Base-by-base conservation (phyloP, 2,113 vertebrate genomes). In the Psittacara wagleri region DNA sequence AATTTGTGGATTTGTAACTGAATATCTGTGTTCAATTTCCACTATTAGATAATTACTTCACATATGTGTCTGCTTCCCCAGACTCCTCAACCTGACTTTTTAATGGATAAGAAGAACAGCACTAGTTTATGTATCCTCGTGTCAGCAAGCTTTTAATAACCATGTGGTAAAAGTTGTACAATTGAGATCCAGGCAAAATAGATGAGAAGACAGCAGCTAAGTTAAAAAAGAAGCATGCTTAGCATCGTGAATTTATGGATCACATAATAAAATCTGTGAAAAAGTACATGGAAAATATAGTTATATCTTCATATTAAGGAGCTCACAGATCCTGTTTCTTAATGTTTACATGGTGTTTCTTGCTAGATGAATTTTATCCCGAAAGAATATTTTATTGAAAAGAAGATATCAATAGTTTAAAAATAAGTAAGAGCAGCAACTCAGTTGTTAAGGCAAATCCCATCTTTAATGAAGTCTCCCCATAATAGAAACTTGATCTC, bases 1-100 rank as follows among this genome's bases (percentile, higher is more conserved):
- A 92, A 94, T 94, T 95, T 92, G 83, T 96, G 88, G 94, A 96
- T 89, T 94, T 94, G 74, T 83, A 96, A 94, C 62, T 85, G 87
- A 96, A 92, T 92, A 96, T 89, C 59, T 89, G 83, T 20, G 62
- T 92, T 96, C 62, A 44, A 78, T 92, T 95, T 94, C 80, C 67
- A 41, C 89, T 92, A 83, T 73, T 89, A 89, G 69, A 74, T 94
- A 89, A 84, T 89, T 93, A 39, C 44, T 89, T 75, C 52, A 66
- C 91, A 84, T 62, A 44, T 57, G 39, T 54, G 8, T 85, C 61
- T 83, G 17, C 49, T 87, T 92, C 64, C 29, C 23, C 46, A 92
- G 78, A 24, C n/a, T 77, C 29, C 66, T 70, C 81, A 86, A 94
- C 62, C 70, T 91, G 74, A 67, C 41, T 84, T 91, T 90, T 82